phyloP scores from a whole-genome alignment of 1,140 invertebrate genomes.

The Megalopta genalis region DNA sequence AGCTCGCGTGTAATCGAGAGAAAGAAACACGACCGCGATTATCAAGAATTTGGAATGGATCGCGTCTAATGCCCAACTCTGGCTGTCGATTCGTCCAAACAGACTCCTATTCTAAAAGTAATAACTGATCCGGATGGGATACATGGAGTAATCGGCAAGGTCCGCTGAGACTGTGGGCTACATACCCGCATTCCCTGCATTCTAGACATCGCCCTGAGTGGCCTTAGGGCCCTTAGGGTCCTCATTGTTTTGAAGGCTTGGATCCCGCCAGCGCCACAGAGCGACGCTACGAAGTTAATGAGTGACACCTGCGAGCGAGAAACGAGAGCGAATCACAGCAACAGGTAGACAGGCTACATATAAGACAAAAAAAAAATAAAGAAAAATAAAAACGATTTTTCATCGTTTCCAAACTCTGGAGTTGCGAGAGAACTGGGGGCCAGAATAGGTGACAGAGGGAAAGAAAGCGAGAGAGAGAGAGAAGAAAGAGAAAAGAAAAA shows the following conservation, averaged over 20 bases:
- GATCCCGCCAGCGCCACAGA: slow-evolving; percentile 95
- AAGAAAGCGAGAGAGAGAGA: slow-evolving; percentile 9
- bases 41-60: not conserved
- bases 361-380: not conserved
- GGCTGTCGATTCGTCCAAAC: slow-evolving; percentile 20
- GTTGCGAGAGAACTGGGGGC: slow-evolving; percentile 35
- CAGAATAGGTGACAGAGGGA: not conserved
- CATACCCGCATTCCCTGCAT: slow-evolving; percentile 99
- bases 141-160: slow-evolving; percentile 69
- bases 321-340: slow-evolving; percentile 78
- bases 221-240: slow-evolving; percentile 95
- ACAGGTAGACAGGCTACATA: slow-evolving; percentile 66
- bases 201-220: slow-evolving; percentile 96
- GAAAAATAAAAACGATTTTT: not conserved
- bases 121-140: slow-evolving; percentile 26
- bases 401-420: slow-evolving; percentile 50
- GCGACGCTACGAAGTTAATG: slow-evolving; percentile 97
- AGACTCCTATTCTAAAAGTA: slow-evolving; percentile 6
- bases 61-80: slow-evolving; percentile 17
- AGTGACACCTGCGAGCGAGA: slow-evolving; percentile 92
- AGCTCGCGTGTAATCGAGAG: not conserved
- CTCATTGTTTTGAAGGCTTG: slow-evolving; percentile 99
- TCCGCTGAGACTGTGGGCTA: slow-evolving; percentile 81
- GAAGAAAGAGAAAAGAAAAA: not conserved
- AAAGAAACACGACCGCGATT: too few relatives aligned